Percentiles rank a stretch among this genome's conserved stretches.
phyloP scores from a whole-genome alignment of 1,140 invertebrate genomes.

The Brachionus rubens region DNA sequence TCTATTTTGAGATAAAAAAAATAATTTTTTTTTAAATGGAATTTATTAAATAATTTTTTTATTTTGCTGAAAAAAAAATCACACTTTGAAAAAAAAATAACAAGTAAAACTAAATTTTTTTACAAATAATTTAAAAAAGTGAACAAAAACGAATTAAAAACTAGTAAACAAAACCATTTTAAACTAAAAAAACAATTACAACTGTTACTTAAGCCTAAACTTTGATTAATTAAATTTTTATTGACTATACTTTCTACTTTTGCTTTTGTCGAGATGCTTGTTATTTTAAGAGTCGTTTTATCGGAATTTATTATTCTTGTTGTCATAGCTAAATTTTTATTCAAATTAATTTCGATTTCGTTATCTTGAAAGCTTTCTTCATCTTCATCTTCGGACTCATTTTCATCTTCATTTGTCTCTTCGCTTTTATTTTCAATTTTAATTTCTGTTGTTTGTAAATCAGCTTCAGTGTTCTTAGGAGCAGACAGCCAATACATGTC shows the following conservation, averaged over 20 bases:
- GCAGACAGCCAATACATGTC: not conserved
- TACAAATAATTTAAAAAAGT: too few relatives aligned
- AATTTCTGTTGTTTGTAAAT: not conserved
- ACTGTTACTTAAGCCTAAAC: constrained; percentile 11
- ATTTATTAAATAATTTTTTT: too few relatives aligned
- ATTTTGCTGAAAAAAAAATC: too few relatives aligned
- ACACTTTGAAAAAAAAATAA: too few relatives aligned
- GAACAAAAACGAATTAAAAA: too few relatives aligned
- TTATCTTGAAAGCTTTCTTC: not conserved
- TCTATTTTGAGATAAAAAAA: too few relatives aligned
- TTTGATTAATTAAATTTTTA: not conserved
- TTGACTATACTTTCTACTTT: not conserved
- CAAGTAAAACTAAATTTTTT: too few relatives aligned
- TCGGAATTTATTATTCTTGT: not conserved
- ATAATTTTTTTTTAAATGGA: too few relatives aligned
- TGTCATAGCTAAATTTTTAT: not conserved
- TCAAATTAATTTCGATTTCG: not conserved
- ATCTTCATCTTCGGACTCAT: not conserved
- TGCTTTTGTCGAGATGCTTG: not conserved
- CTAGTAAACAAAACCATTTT: too few relatives aligned
- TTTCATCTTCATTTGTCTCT: not conserved
- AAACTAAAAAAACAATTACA: not conserved
- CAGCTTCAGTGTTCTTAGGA: not conserved
- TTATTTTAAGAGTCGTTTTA: not conserved
- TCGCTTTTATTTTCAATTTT: too few relatives aligned